These are phyloP conservation scores for Eilema sororculum DNA, from an alignment of 2,888 invertebrate species.

Conservation along the genomic window DNA sequence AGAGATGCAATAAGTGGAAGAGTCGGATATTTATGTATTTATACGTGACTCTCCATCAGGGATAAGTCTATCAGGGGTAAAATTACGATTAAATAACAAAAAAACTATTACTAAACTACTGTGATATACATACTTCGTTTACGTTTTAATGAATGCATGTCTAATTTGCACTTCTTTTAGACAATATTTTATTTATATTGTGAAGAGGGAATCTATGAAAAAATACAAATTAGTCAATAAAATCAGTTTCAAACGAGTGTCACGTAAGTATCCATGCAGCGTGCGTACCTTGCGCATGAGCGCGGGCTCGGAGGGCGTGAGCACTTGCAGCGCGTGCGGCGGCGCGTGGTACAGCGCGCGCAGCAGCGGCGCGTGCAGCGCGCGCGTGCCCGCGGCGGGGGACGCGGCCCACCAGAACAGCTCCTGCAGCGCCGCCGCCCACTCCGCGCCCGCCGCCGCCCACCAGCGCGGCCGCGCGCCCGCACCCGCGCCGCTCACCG, in stretches of 20 bases:
- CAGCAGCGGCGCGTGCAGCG: constrained; percentile 70
- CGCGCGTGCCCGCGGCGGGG: constrained; percentile 61
- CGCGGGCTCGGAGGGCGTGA: constrained; percentile 69
- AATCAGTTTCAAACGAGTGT: neutral
- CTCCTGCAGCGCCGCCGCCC: constrained; percentile 69
- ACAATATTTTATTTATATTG: no score
- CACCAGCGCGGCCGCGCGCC: constrained; percentile 65
- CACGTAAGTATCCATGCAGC: no score
- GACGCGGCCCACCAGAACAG: constrained; percentile 76
- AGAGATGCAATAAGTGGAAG: no score
- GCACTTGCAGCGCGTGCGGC: constrained; percentile 63
- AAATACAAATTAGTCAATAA: neutral
- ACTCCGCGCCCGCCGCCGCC: constrained; percentile 66
- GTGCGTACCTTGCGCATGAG: constrained; percentile 66
- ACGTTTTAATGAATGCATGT: no score
- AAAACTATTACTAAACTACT: no score
- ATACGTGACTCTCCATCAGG: no score
- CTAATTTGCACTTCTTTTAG: no score
- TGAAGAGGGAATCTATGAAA: neutral
- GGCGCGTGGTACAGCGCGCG: constrained; percentile 74
- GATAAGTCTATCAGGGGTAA: no score
- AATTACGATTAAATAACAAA: no score
- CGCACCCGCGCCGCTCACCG: constrained; percentile 56
- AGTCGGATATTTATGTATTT: no score
- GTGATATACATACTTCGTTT: no score